Evolutionary conservation across 1,140 invertebrate genomes (phyloP).

Genomic region (Gyrodactylus salaris): DNA sequence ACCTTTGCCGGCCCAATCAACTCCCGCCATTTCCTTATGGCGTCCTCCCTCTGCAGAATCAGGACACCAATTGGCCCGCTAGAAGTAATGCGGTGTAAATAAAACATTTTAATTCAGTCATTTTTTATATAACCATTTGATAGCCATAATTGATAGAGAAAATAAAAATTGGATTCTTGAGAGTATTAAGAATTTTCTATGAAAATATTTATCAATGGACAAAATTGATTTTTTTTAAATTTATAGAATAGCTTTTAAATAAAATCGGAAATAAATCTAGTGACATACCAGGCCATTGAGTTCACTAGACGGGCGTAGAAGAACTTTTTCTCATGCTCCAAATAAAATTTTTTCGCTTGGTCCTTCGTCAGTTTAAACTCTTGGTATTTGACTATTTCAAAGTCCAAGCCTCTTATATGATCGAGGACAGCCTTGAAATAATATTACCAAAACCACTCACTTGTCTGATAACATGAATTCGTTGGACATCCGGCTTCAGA

Average conservation of each 20-base stretch:
- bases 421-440: not conserved
- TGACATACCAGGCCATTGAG: not conserved
- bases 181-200: too few relatives aligned
- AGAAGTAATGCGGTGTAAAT: too few relatives aligned
- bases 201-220: too few relatives aligned
- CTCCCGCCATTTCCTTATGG: constrained; percentile 33
- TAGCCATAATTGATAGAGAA: too few relatives aligned
- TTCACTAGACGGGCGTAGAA: not conserved
- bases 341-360: not conserved
- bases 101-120: too few relatives aligned
- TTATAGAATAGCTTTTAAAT: too few relatives aligned
- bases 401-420: not conserved
- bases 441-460: not conserved
- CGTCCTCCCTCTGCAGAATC: constrained; percentile 28
- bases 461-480: not conserved
- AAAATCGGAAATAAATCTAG: too few relatives aligned
- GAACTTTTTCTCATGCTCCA: not conserved
- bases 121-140: too few relatives aligned
- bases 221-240: too few relatives aligned
- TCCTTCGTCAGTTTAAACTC: not conserved
- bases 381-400: not conserved
- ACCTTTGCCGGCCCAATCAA: constrained; percentile 32
- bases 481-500: not conserved
- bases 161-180: too few relatives aligned
- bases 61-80: constrained; percentile 34